Percentiles rank a stretch among this genome's conserved stretches.
These are phyloP conservation scores for Plotosus lineatus DNA, from an alignment of 2,113 vertebrate species.

Conservation along the genomic window DNA sequence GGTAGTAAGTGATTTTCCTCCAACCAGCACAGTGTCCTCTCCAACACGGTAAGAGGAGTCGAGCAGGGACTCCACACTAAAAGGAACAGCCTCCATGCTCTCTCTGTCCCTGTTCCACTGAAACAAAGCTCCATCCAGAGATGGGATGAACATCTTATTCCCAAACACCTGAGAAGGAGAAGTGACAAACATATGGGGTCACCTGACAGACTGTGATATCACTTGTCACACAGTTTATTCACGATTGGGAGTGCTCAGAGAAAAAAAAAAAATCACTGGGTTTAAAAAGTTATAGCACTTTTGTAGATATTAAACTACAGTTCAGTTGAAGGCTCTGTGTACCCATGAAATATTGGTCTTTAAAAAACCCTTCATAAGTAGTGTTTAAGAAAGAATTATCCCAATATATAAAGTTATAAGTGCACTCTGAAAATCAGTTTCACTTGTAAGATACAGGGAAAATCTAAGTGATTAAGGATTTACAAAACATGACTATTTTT, in stretches of 20 bases:
- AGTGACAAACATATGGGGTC: background rate
- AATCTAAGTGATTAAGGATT: background rate
- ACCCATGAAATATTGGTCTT: background rate
- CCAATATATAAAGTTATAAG: background rate
- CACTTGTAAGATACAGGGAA: too few species aligned
- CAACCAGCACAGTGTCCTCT: conserved; percentile 93
- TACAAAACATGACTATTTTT: background rate
- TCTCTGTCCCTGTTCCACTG: conserved; percentile 96
- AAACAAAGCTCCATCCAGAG: conserved; percentile 94
- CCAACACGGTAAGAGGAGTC: conserved; percentile 95
- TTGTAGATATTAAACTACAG: background rate
- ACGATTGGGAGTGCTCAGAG: background rate
- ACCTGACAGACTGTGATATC: background rate
- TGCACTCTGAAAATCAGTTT: background rate
- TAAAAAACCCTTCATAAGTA: background rate
- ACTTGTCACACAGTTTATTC: background rate
- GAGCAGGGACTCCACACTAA: conserved; percentile 94
- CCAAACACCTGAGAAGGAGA: conserved; percentile 83
- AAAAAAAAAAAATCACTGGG: background rate
- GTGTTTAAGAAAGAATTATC: background rate
- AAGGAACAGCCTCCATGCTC: conserved; percentile 96
- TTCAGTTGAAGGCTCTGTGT: background rate
- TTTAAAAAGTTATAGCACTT: background rate
- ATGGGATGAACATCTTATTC: conserved; percentile 97
- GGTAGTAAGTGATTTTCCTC: conserved; percentile 92